phyloP scores from a whole-genome alignment of 2,797 vertebrate genomes.

The Dermochelys coriacea region DNA sequence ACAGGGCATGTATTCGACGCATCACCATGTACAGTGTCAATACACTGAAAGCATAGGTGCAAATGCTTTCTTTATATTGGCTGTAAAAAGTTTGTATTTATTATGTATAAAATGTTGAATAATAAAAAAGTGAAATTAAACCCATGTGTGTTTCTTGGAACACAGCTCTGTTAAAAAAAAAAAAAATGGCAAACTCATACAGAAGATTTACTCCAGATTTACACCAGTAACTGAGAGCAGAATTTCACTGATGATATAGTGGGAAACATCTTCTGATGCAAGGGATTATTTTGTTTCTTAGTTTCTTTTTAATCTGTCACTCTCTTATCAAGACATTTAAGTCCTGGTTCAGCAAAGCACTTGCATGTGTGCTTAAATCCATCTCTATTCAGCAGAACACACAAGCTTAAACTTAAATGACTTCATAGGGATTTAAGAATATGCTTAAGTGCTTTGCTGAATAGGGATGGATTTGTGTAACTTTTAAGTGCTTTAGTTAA shows the following conservation, averaged over 20 bases:
- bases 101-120: conserved; percentile 99
- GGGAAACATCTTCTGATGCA: background rate
- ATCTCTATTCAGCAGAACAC: background rate
- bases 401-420: background rate
- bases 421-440: background rate
- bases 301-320: fast-evolving
- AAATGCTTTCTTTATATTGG: conserved; percentile 93
- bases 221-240: background rate
- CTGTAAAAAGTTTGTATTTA: conserved; percentile 99
- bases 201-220: background rate
- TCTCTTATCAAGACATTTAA: background rate
- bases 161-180: fast-evolving
- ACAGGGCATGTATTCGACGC: conserved; percentile 75
- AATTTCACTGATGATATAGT: fast-evolving
- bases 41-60: conserved; percentile 85
- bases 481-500: background rate
- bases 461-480: background rate
- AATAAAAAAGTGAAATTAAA: conserved; percentile 89
- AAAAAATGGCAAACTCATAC: fast-evolving
- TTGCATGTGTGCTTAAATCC: fast-evolving
- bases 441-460: background rate
- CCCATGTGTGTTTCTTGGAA: background rate
- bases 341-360: fast-evolving
- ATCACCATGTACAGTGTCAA: conserved; percentile 83
- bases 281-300: fast-evolving